A percentile compares a stretch with the other conserved stretches of the same genome.
Conservation (phyloP, 2,888 invertebrate genomes). For the Zele albiditarsus region DNA sequence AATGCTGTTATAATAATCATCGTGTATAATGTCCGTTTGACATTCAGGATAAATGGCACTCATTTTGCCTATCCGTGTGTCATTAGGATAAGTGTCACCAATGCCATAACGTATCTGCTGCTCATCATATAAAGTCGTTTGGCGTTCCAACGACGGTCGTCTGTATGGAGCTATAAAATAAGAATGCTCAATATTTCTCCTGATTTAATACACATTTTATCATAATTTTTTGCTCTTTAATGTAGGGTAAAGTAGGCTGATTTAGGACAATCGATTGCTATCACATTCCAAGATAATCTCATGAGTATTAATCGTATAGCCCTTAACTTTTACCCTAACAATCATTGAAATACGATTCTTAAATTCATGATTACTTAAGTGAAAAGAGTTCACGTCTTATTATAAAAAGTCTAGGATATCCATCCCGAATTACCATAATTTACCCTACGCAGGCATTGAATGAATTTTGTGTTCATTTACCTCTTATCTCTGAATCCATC, state of each 20-base stretch:
- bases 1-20: constrained; percentile 80
- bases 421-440: too few species aligned
- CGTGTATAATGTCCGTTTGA: constrained; percentile 75
- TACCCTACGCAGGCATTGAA: not conserved
- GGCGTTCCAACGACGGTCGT: constrained; percentile 86
- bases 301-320: too few species aligned
- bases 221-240: not conserved
- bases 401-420: too few species aligned
- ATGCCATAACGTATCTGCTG: constrained; percentile 76
- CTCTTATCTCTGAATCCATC: constrained; percentile 63
- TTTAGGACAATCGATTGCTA: too few species aligned
- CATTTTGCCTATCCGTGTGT: constrained; percentile 64
- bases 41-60: constrained; percentile 68
- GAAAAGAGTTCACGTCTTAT: too few species aligned
- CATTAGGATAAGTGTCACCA: constrained; percentile 69
- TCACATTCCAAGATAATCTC: too few species aligned
- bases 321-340: too few species aligned
- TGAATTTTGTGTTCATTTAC: constrained; percentile 39
- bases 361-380: too few species aligned
- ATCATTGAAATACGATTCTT: too few species aligned
- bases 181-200: not conserved
- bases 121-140: constrained; percentile 86
- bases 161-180: constrained; percentile 71
- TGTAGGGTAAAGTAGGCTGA: too few species aligned
- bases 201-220: not conserved